phyloP scores from a whole-genome alignment of 2,113 vertebrate genomes.

The Eonycteris spelaea region DNA sequence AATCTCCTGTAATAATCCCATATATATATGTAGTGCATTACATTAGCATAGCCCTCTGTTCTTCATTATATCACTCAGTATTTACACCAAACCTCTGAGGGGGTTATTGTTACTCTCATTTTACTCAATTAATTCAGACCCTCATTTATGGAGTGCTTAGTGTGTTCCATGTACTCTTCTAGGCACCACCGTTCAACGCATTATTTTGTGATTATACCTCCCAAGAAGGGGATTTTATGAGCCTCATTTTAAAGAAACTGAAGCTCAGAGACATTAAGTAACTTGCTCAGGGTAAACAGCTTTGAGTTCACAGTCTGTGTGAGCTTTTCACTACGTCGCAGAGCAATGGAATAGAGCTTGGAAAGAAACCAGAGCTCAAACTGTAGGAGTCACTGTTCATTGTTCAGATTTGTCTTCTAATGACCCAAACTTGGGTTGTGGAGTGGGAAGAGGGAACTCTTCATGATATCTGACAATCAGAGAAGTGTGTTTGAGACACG shows the following conservation, averaged over 20 bases:
- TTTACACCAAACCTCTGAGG: not conserved
- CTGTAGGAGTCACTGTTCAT: accelerated
- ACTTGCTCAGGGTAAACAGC: not conserved
- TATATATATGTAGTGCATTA: accelerated
- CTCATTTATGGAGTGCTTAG: not conserved
- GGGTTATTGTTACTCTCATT: not conserved
- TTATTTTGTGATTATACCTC: not conserved
- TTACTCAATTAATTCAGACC: not conserved
- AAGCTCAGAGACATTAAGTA: not conserved
- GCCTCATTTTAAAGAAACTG: not conserved
- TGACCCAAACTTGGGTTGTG: not conserved
- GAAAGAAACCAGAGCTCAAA: not conserved
- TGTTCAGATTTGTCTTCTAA: not conserved
- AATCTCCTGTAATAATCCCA: not conserved
- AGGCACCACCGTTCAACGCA: not conserved
- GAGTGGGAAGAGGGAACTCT: not conserved
- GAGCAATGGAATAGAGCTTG: no score
- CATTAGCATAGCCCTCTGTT: not conserved
- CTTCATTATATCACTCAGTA: not conserved
- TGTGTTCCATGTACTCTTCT: not conserved
- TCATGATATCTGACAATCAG: not conserved
- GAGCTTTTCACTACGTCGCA: not conserved
- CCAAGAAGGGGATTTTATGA: not conserved
- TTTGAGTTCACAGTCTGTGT: not conserved
- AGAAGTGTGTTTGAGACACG: not conserved